A percentile compares a stretch with the other conserved stretches of the same genome.
Conservation (phyloP, 2,113 vertebrate species). For the Lepus americanus region DNA sequence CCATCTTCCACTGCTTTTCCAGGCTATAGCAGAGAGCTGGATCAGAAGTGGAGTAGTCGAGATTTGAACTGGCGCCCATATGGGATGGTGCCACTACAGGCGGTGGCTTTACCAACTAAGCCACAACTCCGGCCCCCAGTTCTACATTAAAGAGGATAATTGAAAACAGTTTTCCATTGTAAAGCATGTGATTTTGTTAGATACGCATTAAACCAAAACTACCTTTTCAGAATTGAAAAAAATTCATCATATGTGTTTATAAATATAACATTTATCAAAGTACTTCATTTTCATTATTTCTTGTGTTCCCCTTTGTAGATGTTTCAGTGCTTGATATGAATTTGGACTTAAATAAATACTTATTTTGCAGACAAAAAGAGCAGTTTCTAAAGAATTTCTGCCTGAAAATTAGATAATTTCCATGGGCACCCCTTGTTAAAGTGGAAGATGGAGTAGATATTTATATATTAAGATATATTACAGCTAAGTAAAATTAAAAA, state of each 20-base stretch:
- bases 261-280: neutral
- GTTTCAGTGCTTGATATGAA: neutral
- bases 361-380: neutral
- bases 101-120: too few relatives aligned
- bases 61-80: too few relatives aligned
- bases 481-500: neutral
- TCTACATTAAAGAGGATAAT: conserved; percentile 49
- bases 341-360: neutral
- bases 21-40: too few relatives aligned
- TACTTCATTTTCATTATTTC: neutral
- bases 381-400: conserved; percentile 1
- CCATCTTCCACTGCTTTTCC: too few relatives aligned
- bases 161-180: conserved; percentile 29
- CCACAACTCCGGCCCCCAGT: too few relatives aligned
- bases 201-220: neutral
- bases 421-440: neutral
- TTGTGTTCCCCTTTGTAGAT: neutral
- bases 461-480: neutral
- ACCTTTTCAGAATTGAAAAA: neutral
- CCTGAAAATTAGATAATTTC: neutral
- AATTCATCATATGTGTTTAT: neutral
- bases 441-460: neutral
- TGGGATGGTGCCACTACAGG: too few relatives aligned
- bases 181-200: neutral
- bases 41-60: too few relatives aligned